A percentile compares a stretch with the other conserved stretches of the same genome.
These are phyloP conservation scores for Gastrophryne carolinensis DNA, from an alignment of 2,797 vertebrate species.

Conservation along the genomic window DNA sequence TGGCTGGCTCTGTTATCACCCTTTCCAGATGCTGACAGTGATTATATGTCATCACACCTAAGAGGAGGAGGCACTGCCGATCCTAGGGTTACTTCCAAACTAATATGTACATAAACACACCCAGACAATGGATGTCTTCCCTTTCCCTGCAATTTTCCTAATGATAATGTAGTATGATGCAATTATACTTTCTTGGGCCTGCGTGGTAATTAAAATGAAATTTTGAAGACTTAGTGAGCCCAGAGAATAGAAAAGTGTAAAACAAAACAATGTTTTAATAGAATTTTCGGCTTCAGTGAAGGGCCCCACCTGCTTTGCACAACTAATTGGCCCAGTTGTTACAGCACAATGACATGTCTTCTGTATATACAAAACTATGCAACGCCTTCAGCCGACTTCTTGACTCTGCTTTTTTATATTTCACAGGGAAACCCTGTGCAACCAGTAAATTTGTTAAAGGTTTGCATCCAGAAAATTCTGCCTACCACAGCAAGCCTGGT, in stretches of 20 bases:
- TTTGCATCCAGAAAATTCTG: too few relatives aligned
- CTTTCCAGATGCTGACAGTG: conserved; percentile 43
- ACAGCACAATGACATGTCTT: too few relatives aligned
- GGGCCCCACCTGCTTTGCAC: neutral
- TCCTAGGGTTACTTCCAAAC: neutral
- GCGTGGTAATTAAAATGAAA: neutral
- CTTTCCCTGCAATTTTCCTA: conserved; percentile 42
- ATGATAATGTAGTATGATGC: conserved; percentile 37
- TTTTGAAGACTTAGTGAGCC: conserved; percentile 1
- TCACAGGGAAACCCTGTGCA: too few relatives aligned
- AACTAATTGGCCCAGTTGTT: neutral
- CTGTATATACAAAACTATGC: too few relatives aligned
- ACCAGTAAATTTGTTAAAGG: too few relatives aligned
- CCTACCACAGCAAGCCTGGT: too few relatives aligned
- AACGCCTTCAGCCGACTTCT: too few relatives aligned
- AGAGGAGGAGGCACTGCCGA: conserved; percentile 15
- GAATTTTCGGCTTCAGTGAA: neutral
- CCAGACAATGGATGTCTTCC: conserved; percentile 21
- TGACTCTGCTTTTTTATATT: too few relatives aligned
- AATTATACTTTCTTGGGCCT: conserved; percentile 29
- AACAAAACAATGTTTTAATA: neutral
- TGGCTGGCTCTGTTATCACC: conserved; percentile 20
- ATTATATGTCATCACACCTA: conserved; percentile 43
- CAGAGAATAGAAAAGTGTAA: neutral
- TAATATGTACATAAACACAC: conserved; percentile 34